Base-by-base conservation (phyloP, 2,888 invertebrate genomes). In the Tryphoninae sp. region DNA sequence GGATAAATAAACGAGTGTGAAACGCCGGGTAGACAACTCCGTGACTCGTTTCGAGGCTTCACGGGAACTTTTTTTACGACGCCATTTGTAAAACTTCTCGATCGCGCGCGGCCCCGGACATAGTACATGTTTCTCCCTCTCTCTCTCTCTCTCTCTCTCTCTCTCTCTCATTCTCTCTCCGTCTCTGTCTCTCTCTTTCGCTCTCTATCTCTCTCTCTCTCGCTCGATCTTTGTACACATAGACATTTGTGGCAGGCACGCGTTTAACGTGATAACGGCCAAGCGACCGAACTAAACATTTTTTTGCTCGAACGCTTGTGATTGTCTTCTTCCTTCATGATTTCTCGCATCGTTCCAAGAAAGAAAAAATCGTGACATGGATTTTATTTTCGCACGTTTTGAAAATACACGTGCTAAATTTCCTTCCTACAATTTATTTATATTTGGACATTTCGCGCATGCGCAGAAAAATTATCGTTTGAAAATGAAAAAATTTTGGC, bases 41-140 rank as follows among this genome's bases (percentile, higher is more conserved):
- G 33, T 22, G 40, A 40, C n/a, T 11, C 2, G 26, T 55, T 33
- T 3, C 33, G 65, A 65, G 53, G 11, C 26, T 55, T 51, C 49
- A 13, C n/a, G 53, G 13, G 23, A 53, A 78, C 65, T 75, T 78
- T 72, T 58, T 77, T 59, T 64, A 42, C 65, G 82, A 75, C 82
- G 84, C 84, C 84, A 84, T 84, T 83, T 82, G 67, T 74, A 77
- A 73, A 53, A 53, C 78, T 73, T 45, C 11, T 13, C 69, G 73
- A 64, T 67, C 51, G 67, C 68, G 42, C 68, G 64, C 78, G 79
- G 55, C 55, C 69, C 45, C 61, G 61, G 65, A 68, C 74, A 55
- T 62, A 33, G 33, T 33, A 72, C 77, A 73, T 65, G 22, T 53
- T 75, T 62, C 58, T 8, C 45, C 64, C 33, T 73, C 53, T 78